Base-by-base conservation (phyloP, 2,113 vertebrate genomes). In the Spermophilus dauricus region DNA sequence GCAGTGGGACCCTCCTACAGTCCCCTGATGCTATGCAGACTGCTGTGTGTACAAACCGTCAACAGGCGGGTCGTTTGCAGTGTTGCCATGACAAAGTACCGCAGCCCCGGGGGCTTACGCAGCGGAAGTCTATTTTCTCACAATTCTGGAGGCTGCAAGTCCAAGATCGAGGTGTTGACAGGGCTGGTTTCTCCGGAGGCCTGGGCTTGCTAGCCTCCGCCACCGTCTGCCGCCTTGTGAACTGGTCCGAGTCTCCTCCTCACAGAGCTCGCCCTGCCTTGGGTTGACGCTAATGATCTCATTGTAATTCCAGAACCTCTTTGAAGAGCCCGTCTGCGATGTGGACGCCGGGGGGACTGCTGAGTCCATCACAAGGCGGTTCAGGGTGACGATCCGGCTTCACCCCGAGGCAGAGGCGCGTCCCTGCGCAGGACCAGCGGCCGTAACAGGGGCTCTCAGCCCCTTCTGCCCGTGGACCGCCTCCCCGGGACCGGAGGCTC, bases 221-320 rank as follows among this genome's bases (percentile, higher is more conserved):
- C 1, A 0, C 17, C 39, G 39, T 58, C 42, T 18, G 17, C 0
- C 12, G 34, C 14, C 4, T 53, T 1, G 13, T 53, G 51, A 4
- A 16, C 51, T 53, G 51, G 63, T 32, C 48, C 72, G 13, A 8
- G 24, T 53, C 34, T 34, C 39, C 39, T 51, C 48, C 72, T 28
- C 37, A 1, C 0, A 20, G 80, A 63, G 73, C 14, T 30, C 56
- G 1, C 0, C 13, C 9, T 13, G 11, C 8, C 5, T 9, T 16
- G 24, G 80, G 42, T n/a, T 8, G 24, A 2, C 17, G 1, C 26
- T 2, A 2, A 70, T 18, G 32, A 67, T 24, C 65, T 53, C 73
- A 8, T 70, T 26, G 77, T 56, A 72, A 76, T 51, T 32, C 65
- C 78, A 17, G 45, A 6, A 28, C 42, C 51, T 61, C 95, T 93